Evolutionary conservation across 1,140 invertebrate species (phyloP), one percentile per base, ranked within the genome.

Genomic region (Caenorhabditis briggsae): DNA sequence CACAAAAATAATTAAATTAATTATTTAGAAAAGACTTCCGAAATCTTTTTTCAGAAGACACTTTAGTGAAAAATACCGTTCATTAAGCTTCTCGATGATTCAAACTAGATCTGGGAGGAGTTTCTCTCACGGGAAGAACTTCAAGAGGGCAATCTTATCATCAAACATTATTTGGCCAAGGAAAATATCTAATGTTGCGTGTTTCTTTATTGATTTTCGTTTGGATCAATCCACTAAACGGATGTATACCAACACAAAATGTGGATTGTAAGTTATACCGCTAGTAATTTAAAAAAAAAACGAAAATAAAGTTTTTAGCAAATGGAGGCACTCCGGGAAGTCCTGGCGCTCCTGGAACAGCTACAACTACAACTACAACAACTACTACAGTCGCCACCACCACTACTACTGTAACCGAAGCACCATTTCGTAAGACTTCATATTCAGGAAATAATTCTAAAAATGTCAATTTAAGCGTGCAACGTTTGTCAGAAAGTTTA

Each of bases 101-200:
- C 18, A 50, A 78, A 78, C 46, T 43, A 78, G 70, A 78, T 50
- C 18, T 78, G 70, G 70, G 70, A 20, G 70, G 70, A 53, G 70
- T 78, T 78, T 50, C n/a, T 23, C 18, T 11, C 46, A 33, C 33
- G 33, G 2, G 11, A 0, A 12, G 70, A 78, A 78, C 11, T 53
- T 78, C 43, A 9, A 20, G 20, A 41, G 33, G 41, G 33, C 43
- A 12, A 23, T 12, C 46, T 50, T 50, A 8, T 18, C 43, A 33
- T 33, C 33, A 33, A 33, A 33, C 23, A 33, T 61, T 23, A 61
- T 14, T 61, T 61, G 53, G 70, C 46, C 70, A 50, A 20, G 11
- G 18, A 16, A 20, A 50, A 7, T 78, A 50, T 50, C 43, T 2
- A 14, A 78, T 78, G 70, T 25, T 78, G 25, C 70, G 46, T 50